Conservation (phyloP, 2,888 invertebrate species). For the Pyralis farinalis region DNA sequence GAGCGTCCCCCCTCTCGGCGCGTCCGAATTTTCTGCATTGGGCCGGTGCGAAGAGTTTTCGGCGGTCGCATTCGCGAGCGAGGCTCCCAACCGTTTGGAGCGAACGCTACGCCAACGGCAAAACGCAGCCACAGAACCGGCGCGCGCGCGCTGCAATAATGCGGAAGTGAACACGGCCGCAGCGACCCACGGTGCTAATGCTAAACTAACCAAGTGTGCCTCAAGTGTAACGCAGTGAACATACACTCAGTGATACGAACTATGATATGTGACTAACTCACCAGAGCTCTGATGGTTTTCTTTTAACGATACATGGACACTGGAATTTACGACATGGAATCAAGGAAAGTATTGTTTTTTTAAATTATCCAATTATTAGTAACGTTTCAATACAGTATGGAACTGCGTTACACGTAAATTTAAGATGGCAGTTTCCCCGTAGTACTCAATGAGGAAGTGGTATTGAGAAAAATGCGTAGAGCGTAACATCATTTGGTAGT, state of each 20-base stretch:
- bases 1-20: constrained; percentile 77
- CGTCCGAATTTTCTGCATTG: constrained; percentile 80
- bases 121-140: constrained; percentile 40
- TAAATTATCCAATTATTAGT: constrained; percentile 15
- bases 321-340: constrained; percentile 71
- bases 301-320: constrained; percentile 65
- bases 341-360: constrained; percentile 74
- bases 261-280: constrained; percentile 71
- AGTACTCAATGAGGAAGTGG: constrained; percentile 42
- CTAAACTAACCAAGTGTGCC: constrained; percentile 52
- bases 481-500: constrained; percentile 47
- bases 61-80: constrained; percentile 78
- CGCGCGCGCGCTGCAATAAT: constrained; percentile 68
- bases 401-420: background rate
- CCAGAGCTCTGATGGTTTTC: constrained; percentile 64
- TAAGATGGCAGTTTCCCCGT: constrained; percentile 22
- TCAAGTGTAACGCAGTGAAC: constrained; percentile 63
- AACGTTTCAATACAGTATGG: background rate
- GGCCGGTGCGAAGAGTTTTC: constrained; percentile 74
- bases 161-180: constrained; percentile 73
- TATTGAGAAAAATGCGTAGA: constrained; percentile 34
- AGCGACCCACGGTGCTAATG: constrained; percentile 37
- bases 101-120: constrained; percentile 43
- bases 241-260: constrained; percentile 67
- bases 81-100: constrained; percentile 70